phyloP scores from a whole-genome alignment of 2,888 invertebrate species.

The Steinernema carpocapsae region DNA sequence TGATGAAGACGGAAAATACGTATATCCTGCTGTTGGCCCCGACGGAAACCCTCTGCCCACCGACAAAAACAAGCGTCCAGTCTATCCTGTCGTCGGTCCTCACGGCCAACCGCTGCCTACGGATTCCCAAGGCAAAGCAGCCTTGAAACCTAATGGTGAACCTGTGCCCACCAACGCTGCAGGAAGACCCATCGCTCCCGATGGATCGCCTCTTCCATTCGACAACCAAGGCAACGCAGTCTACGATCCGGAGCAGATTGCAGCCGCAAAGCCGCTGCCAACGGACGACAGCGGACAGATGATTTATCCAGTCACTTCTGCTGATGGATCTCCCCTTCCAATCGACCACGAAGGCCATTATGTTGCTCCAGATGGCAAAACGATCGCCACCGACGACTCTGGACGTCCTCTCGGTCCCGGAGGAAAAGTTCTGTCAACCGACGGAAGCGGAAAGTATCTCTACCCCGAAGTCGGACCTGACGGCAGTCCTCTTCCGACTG shows the following conservation, averaged over 20 bases:
- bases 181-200: constrained; percentile 36
- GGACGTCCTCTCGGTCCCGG: constrained; percentile 44
- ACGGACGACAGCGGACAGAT: constrained; percentile 49
- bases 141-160: constrained; percentile 38
- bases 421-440: constrained; percentile 34
- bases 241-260: constrained; percentile 19
- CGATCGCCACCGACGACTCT: constrained; percentile 43
- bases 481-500: constrained; percentile 18
- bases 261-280: constrained; percentile 36
- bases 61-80: constrained; percentile 39
- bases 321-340: constrained; percentile 39
- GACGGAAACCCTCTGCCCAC: constrained; percentile 58
- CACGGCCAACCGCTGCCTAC: constrained; percentile 43
- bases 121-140: constrained; percentile 38
- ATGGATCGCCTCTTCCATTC: constrained; percentile 44
- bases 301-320: constrained; percentile 43
- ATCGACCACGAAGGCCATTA: constrained; percentile 36
- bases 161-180: constrained; percentile 32
- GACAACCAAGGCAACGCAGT: constrained; percentile 32
- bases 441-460: constrained; percentile 33
- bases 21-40: constrained; percentile 43
- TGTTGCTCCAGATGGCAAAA: constrained; percentile 41
- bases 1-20: constrained; percentile 36
- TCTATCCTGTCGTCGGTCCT: constrained; percentile 14
- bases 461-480: constrained; percentile 30